phyloP scores from a whole-genome alignment of 2,888 invertebrate genomes.

The Hirudinaria manillensis region DNA sequence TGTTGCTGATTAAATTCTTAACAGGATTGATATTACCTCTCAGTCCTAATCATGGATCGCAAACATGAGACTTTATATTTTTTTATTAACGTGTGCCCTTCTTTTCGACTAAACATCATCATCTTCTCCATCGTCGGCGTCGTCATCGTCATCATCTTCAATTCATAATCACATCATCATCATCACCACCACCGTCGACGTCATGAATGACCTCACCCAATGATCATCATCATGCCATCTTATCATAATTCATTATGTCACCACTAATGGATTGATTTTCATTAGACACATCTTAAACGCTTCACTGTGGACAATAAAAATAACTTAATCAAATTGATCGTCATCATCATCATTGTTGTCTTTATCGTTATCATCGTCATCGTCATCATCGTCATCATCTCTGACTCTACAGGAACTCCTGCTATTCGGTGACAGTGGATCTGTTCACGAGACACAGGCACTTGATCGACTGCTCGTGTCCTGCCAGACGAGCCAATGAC shows the following conservation, averaged over 20 bases:
- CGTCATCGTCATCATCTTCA: not conserved
- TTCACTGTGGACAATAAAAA: too few species aligned
- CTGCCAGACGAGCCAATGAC: not conserved
- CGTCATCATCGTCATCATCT: conserved; percentile 7
- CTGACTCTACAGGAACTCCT: not conserved
- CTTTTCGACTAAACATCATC: not conserved
- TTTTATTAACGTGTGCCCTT: too few species aligned
- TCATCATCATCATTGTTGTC: not conserved
- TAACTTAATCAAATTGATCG: not conserved
- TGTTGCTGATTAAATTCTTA: too few species aligned
- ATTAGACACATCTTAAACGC: too few species aligned
- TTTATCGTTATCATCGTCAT: not conserved
- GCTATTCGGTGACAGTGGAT: not conserved
- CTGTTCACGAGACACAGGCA: conserved; percentile 2
- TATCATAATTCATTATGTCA: too few species aligned
- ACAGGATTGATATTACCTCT: too few species aligned
- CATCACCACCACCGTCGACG: not conserved
- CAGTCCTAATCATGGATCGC: too few species aligned
- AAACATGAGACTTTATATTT: too few species aligned
- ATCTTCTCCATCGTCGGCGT: conserved; percentile 18
- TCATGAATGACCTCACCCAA: not conserved
- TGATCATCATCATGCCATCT: too few species aligned
- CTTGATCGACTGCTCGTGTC: conserved; percentile 8
- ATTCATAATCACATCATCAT: conserved; percentile 3
- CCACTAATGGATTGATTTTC: too few species aligned